Percentiles rank a stretch among this genome's conserved stretches.
Conservation (phyloP, 2,797 vertebrate genomes). For the Sciurus carolinensis region DNA sequence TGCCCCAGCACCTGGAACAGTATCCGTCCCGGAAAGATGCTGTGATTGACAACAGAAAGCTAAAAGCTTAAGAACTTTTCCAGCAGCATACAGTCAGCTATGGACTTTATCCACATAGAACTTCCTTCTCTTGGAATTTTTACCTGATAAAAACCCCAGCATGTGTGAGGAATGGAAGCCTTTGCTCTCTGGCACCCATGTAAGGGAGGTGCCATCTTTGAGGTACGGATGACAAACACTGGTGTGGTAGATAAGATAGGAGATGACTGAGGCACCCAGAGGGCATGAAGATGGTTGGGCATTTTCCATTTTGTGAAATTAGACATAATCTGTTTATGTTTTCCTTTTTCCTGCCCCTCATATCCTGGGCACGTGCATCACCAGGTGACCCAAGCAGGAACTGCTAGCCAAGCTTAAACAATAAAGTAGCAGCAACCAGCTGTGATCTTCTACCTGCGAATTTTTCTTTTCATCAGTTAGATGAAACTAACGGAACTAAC, state of each 20-base stretch:
- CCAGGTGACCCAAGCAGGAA: background rate
- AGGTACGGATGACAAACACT: no score
- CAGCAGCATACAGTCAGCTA: rapidly evolving
- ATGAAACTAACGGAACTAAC: no score
- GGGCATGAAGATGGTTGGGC: background rate
- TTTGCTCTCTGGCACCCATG: background rate
- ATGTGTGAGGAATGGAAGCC: rapidly evolving
- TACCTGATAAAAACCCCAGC: background rate
- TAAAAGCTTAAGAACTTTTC: background rate
- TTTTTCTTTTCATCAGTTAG: background rate
- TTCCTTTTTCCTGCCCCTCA: background rate
- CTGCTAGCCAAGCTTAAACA: background rate
- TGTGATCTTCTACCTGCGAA: rapidly evolving
- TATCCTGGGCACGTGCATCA: background rate
- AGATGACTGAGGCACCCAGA: rapidly evolving
- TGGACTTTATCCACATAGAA: no score
- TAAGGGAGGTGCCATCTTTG: no score
- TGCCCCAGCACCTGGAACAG: background rate
- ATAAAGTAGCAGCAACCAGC: background rate
- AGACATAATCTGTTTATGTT: background rate
- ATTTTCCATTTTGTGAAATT: background rate
- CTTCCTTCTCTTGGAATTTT: background rate
- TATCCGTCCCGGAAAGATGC: background rate
- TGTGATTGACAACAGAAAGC: no score
- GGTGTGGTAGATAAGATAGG: no score